Base-by-base conservation (phyloP, 2,888 invertebrate species). In the Phaedon cochleariae region DNA sequence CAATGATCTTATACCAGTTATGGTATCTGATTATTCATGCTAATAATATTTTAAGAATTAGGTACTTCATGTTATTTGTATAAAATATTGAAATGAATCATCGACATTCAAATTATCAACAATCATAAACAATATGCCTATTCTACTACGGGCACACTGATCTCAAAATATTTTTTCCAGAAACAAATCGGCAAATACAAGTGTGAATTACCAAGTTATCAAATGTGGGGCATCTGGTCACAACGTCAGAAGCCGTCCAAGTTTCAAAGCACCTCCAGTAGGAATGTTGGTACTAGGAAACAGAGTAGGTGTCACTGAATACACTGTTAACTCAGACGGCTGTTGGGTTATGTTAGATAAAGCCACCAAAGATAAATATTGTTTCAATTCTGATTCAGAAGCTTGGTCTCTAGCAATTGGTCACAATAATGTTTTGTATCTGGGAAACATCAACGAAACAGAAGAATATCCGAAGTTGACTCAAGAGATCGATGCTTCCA, bases 211-310 rank as follows among this genome's bases (percentile, higher is more conserved):
- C 76, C 87, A 89, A 68, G 91, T 92, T 15, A 87, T 91, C 5
- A 90, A 90, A 77, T 92, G 92, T 80, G 92, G 92, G 0, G 90
- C 90, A 31, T 91, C 91, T 18, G 92, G 92, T 0, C 92, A 92
- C 81, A 92, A 92, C 78, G 89, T 92, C 51, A 85, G 92, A 52
- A 87, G 88, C 67, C 83, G 87, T 65, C 91, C 92, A 4, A 90
- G 86, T 75, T 82, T 92, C 55, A 90, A 89, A 79, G 90, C 91
- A 1, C 86, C 89, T 2, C 88, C 90, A 10, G 88, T 92, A 34
- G 92, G 92, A 15, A 82, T 83, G 82, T 82, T 92, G 21, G 88
- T 88, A 1, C 84, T 90, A 67, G 90, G 90, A 21, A 90, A 90
- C 78, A 84, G 86, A 59, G 85, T 92, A 62, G 87, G 86, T 46